phyloP scores from a whole-genome alignment of 2,888 invertebrate species.

The Erebia palarica region DNA sequence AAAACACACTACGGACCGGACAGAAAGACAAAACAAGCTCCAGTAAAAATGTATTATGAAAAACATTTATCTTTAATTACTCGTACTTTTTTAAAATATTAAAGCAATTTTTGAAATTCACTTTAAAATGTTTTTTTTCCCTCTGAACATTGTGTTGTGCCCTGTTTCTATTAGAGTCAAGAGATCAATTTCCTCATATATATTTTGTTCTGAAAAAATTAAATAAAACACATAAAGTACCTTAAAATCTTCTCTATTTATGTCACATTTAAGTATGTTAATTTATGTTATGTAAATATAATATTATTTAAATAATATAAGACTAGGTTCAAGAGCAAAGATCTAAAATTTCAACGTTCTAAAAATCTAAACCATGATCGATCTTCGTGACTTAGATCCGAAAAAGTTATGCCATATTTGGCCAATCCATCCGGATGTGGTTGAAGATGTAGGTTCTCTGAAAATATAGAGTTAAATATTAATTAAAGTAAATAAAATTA shows the following conservation, averaged over 20 bases:
- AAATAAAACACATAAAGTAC: not conserved
- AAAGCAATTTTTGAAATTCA: conserved; percentile 6
- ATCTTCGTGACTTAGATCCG: conserved; percentile 40
- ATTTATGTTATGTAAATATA: not conserved
- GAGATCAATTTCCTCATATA: no score
- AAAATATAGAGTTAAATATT: conserved; percentile 38
- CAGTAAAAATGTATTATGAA: not conserved
- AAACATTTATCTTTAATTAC: not conserved
- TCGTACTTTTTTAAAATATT: not conserved
- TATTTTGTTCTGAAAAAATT: not conserved
- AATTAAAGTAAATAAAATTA: not conserved
- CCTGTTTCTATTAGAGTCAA: not conserved
- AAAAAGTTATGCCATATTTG: conserved; percentile 61
- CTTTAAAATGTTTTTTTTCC: not conserved
- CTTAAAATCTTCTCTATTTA: not conserved
- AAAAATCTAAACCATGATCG: not conserved
- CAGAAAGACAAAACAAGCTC: no score
- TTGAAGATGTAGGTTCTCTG: conserved; percentile 69
- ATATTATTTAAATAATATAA: not conserved
- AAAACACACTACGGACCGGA: no score
- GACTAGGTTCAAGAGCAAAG: not conserved
- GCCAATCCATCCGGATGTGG: conserved; percentile 66
- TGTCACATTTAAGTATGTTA: conserved; percentile 6
- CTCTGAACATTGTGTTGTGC: not conserved
- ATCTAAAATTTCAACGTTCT: not conserved